phyloP scores from a whole-genome alignment of 2,888 invertebrate genomes.

The Chymomyza caudatula region DNA sequence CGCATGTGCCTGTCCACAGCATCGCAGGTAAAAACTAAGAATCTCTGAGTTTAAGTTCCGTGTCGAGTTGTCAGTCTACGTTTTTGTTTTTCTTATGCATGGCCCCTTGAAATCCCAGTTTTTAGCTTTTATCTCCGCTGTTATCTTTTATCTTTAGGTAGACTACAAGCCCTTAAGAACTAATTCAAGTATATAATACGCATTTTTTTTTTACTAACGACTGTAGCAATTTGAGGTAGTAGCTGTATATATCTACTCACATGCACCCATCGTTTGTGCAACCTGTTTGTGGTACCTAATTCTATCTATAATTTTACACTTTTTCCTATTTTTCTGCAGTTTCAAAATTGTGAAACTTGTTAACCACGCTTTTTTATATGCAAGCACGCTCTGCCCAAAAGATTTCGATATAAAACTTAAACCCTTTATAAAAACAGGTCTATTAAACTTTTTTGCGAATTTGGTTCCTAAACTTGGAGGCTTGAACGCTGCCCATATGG shows the following conservation, averaged over 20 bases:
- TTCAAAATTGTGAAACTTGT: neutral
- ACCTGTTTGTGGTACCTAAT: neutral
- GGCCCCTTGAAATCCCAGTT: no score
- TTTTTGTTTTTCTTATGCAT: no score
- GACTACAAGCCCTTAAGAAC: no score
- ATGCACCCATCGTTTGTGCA: neutral
- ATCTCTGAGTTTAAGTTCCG: no score
- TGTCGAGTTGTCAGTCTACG: no score
- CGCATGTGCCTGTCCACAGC: constrained; percentile 73
- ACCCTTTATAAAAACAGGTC: constrained; percentile 79
- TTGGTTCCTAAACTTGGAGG: constrained; percentile 83
- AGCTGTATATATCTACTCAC: neutral
- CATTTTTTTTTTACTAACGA: neutral
- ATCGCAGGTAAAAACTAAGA: constrained; percentile 76
- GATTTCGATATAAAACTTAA: neutral
- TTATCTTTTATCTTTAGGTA: no score
- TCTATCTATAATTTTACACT: neutral
- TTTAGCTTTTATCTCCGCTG: no score
- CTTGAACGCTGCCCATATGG: constrained; percentile 55
- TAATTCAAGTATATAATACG: no score
- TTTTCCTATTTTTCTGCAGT: neutral
- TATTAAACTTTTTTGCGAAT: constrained; percentile 83
- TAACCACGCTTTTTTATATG: neutral
- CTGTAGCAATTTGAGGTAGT: neutral
- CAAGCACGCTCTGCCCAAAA: neutral